phyloP scores from a whole-genome alignment of 1,140 invertebrate genomes.

The Trichoplusia ni region DNA sequence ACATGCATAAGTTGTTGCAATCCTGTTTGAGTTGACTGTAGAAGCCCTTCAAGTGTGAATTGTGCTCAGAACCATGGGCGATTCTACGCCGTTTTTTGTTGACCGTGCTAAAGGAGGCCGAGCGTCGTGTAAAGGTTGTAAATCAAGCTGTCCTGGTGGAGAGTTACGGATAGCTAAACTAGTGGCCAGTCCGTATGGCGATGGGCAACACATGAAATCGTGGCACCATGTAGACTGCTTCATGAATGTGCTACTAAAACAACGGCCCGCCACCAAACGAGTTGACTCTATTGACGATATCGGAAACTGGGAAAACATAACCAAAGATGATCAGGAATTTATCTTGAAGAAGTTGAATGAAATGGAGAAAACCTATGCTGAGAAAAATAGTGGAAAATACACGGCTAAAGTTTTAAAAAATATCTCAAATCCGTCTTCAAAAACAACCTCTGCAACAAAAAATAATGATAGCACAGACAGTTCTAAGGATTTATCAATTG shows the following conservation, averaged over 20 bases:
- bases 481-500: slow-evolving; percentile 29
- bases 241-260: slow-evolving; percentile 90
- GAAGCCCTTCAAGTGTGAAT: neutral
- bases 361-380: slow-evolving; percentile 80
- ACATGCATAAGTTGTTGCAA: no score
- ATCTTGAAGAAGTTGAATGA: slow-evolving; percentile 84
- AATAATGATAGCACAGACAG: slow-evolving; percentile 25
- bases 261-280: slow-evolving; percentile 90
- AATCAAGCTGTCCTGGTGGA: slow-evolving; percentile 88
- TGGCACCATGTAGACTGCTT: slow-evolving; percentile 92
- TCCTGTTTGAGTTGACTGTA: neutral
- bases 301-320: slow-evolving; percentile 87
- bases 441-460: slow-evolving; percentile 18
- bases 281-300: slow-evolving; percentile 91
- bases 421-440: slow-evolving; percentile 38
- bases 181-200: slow-evolving; percentile 89
- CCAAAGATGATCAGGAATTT: slow-evolving; percentile 85
- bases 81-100: slow-evolving; percentile 83
- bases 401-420: slow-evolving; percentile 71
- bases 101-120: slow-evolving; percentile 91
- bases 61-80: slow-evolving; percentile 48
- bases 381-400: slow-evolving; percentile 79
- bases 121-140: slow-evolving; percentile 94
- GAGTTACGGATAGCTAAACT: slow-evolving; percentile 88
- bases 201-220: slow-evolving; percentile 90